These are phyloP conservation scores for Dicroscelio sp. DNA, from an alignment of 2,888 invertebrate genomes.

Conservation along the genomic window DNA sequence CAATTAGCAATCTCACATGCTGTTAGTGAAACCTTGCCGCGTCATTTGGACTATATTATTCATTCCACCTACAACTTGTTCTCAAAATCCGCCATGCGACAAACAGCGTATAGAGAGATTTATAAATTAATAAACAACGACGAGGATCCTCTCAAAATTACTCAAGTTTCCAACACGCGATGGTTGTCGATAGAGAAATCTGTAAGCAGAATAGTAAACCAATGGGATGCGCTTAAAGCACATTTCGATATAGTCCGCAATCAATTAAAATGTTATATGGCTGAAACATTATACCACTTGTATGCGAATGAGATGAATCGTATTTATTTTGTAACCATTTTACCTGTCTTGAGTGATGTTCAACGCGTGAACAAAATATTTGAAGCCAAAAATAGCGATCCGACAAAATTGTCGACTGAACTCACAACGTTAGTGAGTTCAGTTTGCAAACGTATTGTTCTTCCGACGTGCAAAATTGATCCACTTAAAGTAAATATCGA, in stretches of 20 bases:
- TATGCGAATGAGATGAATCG: constrained; percentile 86
- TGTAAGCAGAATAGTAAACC: constrained; percentile 84
- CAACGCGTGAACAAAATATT: constrained; percentile 35
- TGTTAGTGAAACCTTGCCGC: constrained; percentile 76
- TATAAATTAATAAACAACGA: constrained; percentile 2
- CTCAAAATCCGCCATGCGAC: not conserved
- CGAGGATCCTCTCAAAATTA: constrained; percentile 78
- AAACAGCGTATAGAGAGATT: not conserved
- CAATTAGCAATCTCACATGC: constrained; percentile 81
- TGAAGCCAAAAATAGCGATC: constrained; percentile 15
- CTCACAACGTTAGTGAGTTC: not conserved
- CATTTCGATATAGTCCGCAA: constrained; percentile 79
- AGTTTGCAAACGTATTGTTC: not conserved
- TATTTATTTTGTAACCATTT: constrained; percentile 82
- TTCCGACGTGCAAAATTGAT: not conserved
- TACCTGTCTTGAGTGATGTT: constrained; percentile 76
- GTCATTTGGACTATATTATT: constrained; percentile 88
- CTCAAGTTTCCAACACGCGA: constrained; percentile 67
- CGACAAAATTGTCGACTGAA: not conserved
- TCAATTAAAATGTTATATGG: constrained; percentile 87
- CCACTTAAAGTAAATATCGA: not conserved
- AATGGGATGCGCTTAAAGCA: constrained; percentile 88
- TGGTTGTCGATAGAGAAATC: constrained; percentile 87
- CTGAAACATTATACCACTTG: constrained; percentile 86
- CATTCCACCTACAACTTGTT: constrained; percentile 81